Evolutionary conservation across 2,888 invertebrate species (phyloP), one percentile per base, ranked within the genome.

Genomic region (Idaea straminata): DNA sequence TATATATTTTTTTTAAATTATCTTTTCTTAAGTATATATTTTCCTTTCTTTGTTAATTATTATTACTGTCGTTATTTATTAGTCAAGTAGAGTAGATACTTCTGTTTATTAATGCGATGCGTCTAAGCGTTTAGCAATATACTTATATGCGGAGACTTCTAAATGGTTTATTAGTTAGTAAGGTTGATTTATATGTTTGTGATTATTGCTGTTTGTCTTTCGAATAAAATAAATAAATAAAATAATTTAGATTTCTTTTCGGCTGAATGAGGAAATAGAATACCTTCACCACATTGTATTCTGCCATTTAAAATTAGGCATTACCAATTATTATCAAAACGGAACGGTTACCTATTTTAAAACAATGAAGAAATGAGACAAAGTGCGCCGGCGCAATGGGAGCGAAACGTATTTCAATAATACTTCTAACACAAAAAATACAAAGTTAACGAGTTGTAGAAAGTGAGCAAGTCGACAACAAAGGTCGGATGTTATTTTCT

Each of bases 401-500:
- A 88, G 85, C 87, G 87, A 76, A 75, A 84, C 84, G 76, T 72
- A 13, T 69, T 77, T 76, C 72, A 79, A 77, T 77, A 79, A 13
- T 16, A 13, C 58, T 15, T 15, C 76, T 78, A 77, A 25, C 25
- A 25, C 25, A 25, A 7, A 10, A 80, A 79, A 75, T 72, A 76
- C 67, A 74, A 67, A 66, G 65, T 57, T 59, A 63, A 62, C 36
- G 25, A 64, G 64, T 67, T 71, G 73, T 87, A 87, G 91, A 91
- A 90, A 91, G 91, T 87, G 84, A 83, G 80, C 80, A 77, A 76
- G 82, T 82, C 81, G 85, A 91, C 91, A 92, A 91, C 91, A 92
- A 91, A 91, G 89, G 87, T 91, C 91, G 91, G 91, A 91, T 89
- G 83, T 83, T 82, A 84, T 86, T 88, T 84, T 85, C 86, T 84